Evolutionary conservation across 2,888 invertebrate genomes (phyloP).

Genomic region (Cantharis rufa): DNA sequence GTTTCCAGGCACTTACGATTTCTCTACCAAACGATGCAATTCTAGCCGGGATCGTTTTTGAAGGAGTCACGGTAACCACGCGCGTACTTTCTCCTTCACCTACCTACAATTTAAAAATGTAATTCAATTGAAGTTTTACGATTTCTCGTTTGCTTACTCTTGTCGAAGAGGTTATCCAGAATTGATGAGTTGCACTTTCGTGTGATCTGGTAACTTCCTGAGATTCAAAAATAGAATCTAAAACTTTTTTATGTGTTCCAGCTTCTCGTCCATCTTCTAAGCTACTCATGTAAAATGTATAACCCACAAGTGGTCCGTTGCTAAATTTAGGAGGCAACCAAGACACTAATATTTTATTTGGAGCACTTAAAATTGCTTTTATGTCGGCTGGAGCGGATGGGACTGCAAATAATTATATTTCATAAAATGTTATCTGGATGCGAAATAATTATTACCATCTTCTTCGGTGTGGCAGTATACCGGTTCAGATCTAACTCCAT

Average conservation of each 20-base stretch:
- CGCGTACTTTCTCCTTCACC: conserved; percentile 84
- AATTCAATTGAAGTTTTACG: not conserved
- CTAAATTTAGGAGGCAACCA: conserved; percentile 86
- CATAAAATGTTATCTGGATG: not conserved
- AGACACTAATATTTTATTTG: conserved; percentile 83
- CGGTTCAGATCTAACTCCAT: conserved; percentile 82
- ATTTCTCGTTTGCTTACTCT: conserved; percentile 53
- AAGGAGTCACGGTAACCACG: conserved; percentile 75
- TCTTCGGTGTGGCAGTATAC: conserved; percentile 88
- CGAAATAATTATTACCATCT: conserved; percentile 69
- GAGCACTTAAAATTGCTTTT: conserved; percentile 85
- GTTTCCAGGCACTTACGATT: conserved; percentile 84
- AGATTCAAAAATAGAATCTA: conserved; percentile 70
- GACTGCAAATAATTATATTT: conserved; percentile 60
- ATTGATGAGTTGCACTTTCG: conserved; percentile 75
- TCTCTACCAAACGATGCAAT: conserved; percentile 86
- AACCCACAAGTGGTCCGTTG: conserved; percentile 83
- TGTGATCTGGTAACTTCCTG: conserved; percentile 74
- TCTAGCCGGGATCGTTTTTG: conserved; percentile 80
- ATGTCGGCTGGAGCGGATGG: conserved; percentile 89
- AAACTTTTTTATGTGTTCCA: conserved; percentile 75
- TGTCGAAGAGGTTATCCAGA: conserved; percentile 78
- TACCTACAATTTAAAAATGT: conserved; percentile 49
- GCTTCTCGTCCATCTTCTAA: conserved; percentile 78
- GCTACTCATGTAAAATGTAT: conserved; percentile 82